These are phyloP conservation scores for Antechinus flavipes DNA, from an alignment of 2,113 vertebrate species.

Conservation along the genomic window DNA sequence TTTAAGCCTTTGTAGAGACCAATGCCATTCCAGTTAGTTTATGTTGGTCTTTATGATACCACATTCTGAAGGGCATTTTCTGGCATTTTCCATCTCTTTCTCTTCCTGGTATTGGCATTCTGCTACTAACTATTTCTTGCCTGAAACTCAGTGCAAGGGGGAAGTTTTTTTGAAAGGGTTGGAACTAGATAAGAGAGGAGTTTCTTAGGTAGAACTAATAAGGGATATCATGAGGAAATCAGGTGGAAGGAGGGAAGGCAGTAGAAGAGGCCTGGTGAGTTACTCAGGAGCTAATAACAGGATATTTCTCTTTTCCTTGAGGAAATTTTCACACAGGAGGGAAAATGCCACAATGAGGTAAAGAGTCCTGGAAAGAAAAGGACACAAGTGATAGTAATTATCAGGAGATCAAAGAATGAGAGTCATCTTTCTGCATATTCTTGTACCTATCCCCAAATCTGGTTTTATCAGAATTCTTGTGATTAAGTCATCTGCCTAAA, in stretches of 20 bases:
- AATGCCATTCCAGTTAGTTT: slow-evolving; percentile 1
- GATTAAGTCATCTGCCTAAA: background rate
- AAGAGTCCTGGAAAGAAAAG: background rate
- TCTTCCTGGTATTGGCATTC: background rate
- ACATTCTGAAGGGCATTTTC: background rate
- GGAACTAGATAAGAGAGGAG: background rate
- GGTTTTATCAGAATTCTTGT: background rate
- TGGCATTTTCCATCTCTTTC: background rate
- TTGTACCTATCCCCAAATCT: background rate
- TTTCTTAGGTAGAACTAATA: background rate
- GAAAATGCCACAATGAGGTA: background rate
- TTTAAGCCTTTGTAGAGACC: background rate
- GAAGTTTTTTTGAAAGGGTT: background rate
- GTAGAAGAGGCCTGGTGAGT: background rate
- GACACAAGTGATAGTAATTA: background rate
- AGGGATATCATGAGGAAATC: background rate
- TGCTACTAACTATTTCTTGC: background rate
- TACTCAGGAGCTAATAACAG: background rate
- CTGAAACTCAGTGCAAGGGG: background rate
- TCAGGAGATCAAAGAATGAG: background rate
- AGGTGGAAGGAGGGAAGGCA: background rate
- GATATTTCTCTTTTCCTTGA: background rate
- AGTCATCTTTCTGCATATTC: background rate
- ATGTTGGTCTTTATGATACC: background rate
- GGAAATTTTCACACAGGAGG: background rate